Base-by-base conservation (phyloP, 2,797 vertebrate genomes). In the Toxotes lorentzi region DNA sequence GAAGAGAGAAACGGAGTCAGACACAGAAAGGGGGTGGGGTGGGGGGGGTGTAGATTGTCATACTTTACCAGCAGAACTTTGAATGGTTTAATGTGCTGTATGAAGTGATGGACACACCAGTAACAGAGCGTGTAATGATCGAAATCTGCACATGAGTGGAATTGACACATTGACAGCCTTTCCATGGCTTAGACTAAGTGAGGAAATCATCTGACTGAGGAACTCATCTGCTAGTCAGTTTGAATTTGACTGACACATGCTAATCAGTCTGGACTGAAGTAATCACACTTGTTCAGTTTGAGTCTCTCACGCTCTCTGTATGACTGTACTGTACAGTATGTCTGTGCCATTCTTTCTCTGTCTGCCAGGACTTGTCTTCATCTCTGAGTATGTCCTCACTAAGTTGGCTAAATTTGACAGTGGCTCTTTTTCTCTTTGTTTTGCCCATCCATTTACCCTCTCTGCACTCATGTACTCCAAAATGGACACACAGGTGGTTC, bases 161-260 rank as follows among this genome's bases (percentile, higher is more conserved):
- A 90, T 67, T 87, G 91, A 82, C 85, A 88, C 56, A 63, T 71
- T 70, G 84, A 79, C 74, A 79, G 81, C 27, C 9, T 76, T 73
- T 76, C 70, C 53, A 17, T 65, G 60, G 60, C 79, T 50, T 48
- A 43, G 76, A 87, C 76, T 47, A 70, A 79, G 59, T 45, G 74
- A 81, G 81, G 69, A 91, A 86, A 78, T 75, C 61, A 58, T 70
- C 24, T 59, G 51, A 79, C 71, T 19, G 30, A 53, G 64, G 64
- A 86, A 30, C 73, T 86, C 82, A 67, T 86, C 81, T 73, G 68
- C 70, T 61, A 5, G 79, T 90, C 89, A 78, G 62, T 85, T 83
- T 78, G 47, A 79, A 79, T 90, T 78, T 88, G 84, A 93, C 76
- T 91, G 90, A 85, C 86, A 86, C 60, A 50, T 83, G 69, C 47